Base-by-base conservation (phyloP, 2,888 invertebrate genomes). In the Noctuana brunneofusca region DNA sequence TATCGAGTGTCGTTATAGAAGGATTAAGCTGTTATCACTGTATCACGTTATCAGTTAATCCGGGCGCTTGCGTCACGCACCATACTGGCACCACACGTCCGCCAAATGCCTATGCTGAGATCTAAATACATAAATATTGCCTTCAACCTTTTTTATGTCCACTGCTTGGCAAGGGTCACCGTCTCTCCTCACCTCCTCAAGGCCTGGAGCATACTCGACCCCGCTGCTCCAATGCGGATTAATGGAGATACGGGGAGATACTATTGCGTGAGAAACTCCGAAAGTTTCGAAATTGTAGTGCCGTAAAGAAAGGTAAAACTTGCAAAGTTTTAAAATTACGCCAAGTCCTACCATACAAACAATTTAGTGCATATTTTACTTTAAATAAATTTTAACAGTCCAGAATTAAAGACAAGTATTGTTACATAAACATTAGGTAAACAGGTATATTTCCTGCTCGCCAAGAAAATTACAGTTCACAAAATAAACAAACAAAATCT, bases 1-100 rank as follows among this genome's bases (percentile, higher is more conserved):
- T 58, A 52, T 58, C 58, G 52, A 58, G 52, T 59, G 59, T 53
- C 59, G 11, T 59, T 53, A 59, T 30, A 53, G 8, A 24, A 20
- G 58, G 59, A 59, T 59, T 59, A 59, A n/a, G 30, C 6, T 32
- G 59, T 59, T 59, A 59, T 59, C 59, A 52, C 32, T 30, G 38
- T 52, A 16, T n/a, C 9, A 18, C 16, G 73, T 80, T 81, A 81
- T 79, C 80, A 74, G 68, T 72, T 81, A 81, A 81, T 78, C 78
- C 72, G 62, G 64, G 55, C 46, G 53, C 55, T 38, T 38, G 32
- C 59, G 59, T 59, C 53, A 59, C 12, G 20, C 59, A 53, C 46
- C 53, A 53, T 12, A 12, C 18, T 18, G 14, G n/a, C 49, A 57
- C 18, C 12, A 46, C 20, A 27, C 41, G 43, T 55, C 54, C 54